These are phyloP conservation scores for Acanthosepion lycidas DNA, from an alignment of 2,888 invertebrate genomes.

Conservation along the genomic window DNA sequence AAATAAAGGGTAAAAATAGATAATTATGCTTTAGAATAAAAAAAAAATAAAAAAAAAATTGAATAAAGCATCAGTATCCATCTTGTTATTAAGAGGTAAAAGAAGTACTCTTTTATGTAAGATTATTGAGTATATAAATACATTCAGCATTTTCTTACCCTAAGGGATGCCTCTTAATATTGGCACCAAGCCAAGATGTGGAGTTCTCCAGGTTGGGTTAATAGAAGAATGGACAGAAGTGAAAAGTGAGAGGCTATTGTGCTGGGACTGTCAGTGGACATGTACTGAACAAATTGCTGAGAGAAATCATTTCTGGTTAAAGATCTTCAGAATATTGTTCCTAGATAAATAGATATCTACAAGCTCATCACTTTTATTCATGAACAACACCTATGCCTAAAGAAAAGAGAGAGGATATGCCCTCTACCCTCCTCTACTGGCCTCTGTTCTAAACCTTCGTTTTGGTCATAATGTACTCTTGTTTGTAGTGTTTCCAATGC, in stretches of 20 bases:
- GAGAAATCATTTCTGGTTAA: not conserved
- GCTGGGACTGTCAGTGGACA: not conserved
- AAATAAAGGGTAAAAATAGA: not conserved
- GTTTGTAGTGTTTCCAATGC: constrained; percentile 8
- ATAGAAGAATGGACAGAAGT: not conserved
- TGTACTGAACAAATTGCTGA: not conserved
- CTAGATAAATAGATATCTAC: not conserved
- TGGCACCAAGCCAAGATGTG: not conserved
- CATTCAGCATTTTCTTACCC: not conserved
- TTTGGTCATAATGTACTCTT: not conserved
- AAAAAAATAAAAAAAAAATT: not conserved
- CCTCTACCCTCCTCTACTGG: not conserved
- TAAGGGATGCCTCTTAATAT: not conserved
- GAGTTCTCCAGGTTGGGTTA: not conserved
- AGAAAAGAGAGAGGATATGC: not conserved
- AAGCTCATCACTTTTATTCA: not conserved
- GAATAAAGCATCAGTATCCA: not conserved
- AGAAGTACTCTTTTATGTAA: not conserved
- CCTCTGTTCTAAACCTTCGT: not conserved
- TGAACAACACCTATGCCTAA: not conserved
- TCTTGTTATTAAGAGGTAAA: not conserved
- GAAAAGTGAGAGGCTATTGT: not conserved
- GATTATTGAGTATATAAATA: not conserved
- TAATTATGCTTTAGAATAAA: not conserved
- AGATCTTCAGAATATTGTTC: constrained; percentile 4